These are phyloP conservation scores for Xylocopa sonorina DNA, from an alignment of 1,140 invertebrate species.

Conservation along the genomic window DNA sequence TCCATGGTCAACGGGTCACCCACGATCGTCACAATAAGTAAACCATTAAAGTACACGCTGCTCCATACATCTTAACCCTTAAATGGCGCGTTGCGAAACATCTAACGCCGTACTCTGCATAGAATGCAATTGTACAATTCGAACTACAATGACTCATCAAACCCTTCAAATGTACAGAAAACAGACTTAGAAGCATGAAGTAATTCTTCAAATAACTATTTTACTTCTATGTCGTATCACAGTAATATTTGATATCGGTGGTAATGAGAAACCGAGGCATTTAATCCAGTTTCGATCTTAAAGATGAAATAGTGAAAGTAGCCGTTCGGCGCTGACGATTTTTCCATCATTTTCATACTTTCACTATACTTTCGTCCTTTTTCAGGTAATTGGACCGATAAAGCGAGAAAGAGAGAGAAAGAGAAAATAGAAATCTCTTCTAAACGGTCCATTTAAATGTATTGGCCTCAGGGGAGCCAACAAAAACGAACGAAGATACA, in stretches of 20 bases:
- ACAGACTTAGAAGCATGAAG: no score
- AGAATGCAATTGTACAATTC: not conserved
- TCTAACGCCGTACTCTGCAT: not conserved
- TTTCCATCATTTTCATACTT: constrained; percentile 38
- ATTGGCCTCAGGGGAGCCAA: not conserved
- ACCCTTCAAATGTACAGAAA: not conserved
- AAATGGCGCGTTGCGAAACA: constrained; percentile 14
- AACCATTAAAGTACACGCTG: constrained; percentile 28
- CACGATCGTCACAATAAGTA: constrained; percentile 3
- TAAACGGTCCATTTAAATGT: not conserved
- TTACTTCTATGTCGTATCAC: no score
- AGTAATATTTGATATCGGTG: no score
- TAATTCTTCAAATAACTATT: no score
- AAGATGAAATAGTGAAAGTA: constrained; percentile 48
- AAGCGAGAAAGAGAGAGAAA: not conserved
- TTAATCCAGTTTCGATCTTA: constrained; percentile 13
- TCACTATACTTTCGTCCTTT: constrained; percentile 21
- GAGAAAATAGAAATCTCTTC: not conserved
- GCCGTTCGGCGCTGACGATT: constrained; percentile 26
- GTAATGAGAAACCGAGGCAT: not conserved
- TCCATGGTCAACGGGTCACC: constrained; percentile 51
- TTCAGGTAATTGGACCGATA: constrained; percentile 6
- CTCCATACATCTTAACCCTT: constrained; percentile 31
- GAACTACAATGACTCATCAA: no score
- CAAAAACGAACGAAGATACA: not conserved